These are phyloP conservation scores for Atrichornis clamosus DNA, from an alignment of 2,113 vertebrate genomes.

Conservation along the genomic window DNA sequence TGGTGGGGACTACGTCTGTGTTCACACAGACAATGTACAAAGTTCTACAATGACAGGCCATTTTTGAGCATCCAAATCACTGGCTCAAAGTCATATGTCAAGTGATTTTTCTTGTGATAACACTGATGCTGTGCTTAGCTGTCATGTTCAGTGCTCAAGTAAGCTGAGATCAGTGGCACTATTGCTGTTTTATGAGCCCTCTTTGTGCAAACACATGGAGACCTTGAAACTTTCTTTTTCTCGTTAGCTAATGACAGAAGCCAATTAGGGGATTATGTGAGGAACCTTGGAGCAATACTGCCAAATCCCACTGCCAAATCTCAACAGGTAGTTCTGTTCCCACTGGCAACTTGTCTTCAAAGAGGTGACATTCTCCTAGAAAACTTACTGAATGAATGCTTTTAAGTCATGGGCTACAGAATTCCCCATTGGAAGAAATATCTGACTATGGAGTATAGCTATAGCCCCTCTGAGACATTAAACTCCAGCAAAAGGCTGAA, in stretches of 20 bases:
- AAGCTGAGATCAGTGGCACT: neutral
- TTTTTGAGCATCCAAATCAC: neutral
- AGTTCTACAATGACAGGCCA: neutral
- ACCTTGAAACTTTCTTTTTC: neutral
- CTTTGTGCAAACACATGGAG: neutral
- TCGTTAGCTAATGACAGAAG: neutral
- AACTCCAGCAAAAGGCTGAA: neutral
- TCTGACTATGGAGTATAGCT: neutral
- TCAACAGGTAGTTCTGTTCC: neutral
- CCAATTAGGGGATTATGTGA: neutral
- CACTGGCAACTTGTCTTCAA: neutral
- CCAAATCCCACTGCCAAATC: neutral
- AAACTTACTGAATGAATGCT: neutral
- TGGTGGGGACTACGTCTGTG: rapidly evolving
- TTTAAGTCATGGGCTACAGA: neutral
- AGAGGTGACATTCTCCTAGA: neutral
- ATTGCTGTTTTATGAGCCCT: neutral
- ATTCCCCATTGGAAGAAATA: neutral
- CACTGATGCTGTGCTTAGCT: neutral
- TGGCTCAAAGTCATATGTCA: rapidly evolving
- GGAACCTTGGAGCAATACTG: neutral
- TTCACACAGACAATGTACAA: neutral
- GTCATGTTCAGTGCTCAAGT: neutral
- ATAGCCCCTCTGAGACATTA: neutral
- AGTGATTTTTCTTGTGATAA: neutral